Conservation (phyloP, 2,797 vertebrate genomes). For the Garrulus glandarius region DNA sequence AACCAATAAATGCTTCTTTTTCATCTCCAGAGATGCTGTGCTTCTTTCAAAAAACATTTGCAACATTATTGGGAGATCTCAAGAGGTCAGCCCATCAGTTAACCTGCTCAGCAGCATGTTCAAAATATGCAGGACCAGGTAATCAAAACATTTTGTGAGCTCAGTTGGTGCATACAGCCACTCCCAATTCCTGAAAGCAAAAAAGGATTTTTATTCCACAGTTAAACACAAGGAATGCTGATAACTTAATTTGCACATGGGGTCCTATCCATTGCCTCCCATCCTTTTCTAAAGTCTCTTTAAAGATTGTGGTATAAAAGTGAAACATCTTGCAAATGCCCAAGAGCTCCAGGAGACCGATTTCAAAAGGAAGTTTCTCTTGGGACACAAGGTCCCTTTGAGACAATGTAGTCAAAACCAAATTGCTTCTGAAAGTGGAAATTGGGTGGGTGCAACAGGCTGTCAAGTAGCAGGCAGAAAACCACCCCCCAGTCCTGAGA, state of each 20-base stretch:
- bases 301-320: background rate
- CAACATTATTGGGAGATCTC: background rate
- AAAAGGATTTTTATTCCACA: background rate
- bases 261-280: background rate
- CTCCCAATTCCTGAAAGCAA: background rate
- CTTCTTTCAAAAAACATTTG: background rate
- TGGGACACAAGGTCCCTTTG: background rate
- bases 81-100: background rate
- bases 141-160: background rate
- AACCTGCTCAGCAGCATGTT: background rate
- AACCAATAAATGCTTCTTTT: background rate
- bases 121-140: background rate
- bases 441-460: background rate
- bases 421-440: background rate
- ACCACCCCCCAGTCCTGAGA: accelerated
- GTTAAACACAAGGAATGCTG: background rate
- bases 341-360: background rate
- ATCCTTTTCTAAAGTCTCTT: background rate
- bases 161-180: background rate
- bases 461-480: background rate
- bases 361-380: background rate
- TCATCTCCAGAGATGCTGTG: background rate
- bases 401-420: background rate
- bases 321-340: background rate
- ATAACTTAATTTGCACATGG: background rate